Percentiles rank a stretch among this genome's conserved stretches.
phyloP scores from a whole-genome alignment of 2,888 invertebrate genomes.

The Sphaerophoria taeniata region DNA sequence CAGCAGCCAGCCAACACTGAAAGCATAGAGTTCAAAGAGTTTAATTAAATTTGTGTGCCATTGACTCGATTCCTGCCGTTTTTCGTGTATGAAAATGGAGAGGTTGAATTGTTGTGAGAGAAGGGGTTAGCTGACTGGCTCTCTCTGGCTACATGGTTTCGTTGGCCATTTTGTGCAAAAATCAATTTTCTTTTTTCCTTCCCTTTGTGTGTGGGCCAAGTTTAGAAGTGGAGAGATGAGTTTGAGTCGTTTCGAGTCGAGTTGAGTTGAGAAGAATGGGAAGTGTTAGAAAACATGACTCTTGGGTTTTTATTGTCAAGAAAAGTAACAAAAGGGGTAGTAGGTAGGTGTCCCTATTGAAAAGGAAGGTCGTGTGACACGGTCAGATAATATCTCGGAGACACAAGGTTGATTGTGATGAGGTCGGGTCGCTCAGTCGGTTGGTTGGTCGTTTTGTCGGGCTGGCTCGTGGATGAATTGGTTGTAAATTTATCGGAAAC shows the following conservation, averaged over 20 bases:
- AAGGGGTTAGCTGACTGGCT: not conserved
- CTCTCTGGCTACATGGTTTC: constrained; percentile 24
- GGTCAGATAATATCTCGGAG: constrained; percentile 64
- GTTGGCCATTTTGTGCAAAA: constrained; percentile 70
- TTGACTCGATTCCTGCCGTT: constrained; percentile 64
- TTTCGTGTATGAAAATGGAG: constrained; percentile 38
- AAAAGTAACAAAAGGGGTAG: constrained; percentile 25
- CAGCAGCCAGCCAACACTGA: constrained; percentile 34
- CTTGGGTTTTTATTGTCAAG: constrained; percentile 65
- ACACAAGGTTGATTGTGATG: not conserved
- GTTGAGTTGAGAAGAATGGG: constrained; percentile 6
- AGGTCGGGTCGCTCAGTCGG: too few relatives aligned
- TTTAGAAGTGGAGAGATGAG: constrained; percentile 13
- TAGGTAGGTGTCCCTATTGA: constrained; percentile 19
- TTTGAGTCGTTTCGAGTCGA: too few relatives aligned
- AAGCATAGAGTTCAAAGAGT: constrained; percentile 64
- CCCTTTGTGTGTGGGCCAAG: constrained; percentile 41
- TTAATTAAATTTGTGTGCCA: constrained; percentile 74
- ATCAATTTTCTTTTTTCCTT: constrained; percentile 71
- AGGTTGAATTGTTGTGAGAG: constrained; percentile 9
- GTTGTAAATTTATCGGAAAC: constrained; percentile 72
- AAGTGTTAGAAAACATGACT: constrained; percentile 66
- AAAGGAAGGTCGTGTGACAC: constrained; percentile 50
- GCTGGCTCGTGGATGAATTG: constrained; percentile 21
- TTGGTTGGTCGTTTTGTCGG: not conserved